Conservation (phyloP, 2,113 vertebrate species). For the Prinia subflava region DNA sequence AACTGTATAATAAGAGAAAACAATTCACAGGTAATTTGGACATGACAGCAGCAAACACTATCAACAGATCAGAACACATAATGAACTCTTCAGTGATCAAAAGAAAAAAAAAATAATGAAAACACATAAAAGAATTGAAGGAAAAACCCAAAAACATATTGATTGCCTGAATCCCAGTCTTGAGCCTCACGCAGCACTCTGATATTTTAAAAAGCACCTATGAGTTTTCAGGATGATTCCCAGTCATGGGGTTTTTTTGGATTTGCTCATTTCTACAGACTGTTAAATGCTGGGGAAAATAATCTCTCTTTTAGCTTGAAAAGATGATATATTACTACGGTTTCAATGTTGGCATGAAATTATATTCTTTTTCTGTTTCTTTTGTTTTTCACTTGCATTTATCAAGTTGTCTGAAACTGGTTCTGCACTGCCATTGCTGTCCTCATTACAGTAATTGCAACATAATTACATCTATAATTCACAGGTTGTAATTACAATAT, state of each 20-base stretch:
- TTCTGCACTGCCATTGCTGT: neutral
- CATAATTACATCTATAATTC: neutral
- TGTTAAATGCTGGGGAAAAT: neutral
- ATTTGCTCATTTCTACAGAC: neutral
- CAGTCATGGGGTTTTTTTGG: neutral
- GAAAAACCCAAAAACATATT: fast-evolving
- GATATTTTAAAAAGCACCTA: neutral
- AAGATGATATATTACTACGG: neutral
- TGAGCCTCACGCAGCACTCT: fast-evolving
- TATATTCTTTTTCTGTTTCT: neutral
- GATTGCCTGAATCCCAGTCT: neutral
- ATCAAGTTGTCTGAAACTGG: neutral
- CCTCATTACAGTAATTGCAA: neutral
- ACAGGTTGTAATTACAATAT: neutral
- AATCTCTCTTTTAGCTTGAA: neutral
- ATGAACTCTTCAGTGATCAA: neutral
- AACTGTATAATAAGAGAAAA: neutral
- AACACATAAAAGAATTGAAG: neutral
- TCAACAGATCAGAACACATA: neutral
- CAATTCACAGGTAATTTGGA: neutral
- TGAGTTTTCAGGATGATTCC: neutral
- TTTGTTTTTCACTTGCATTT: neutral
- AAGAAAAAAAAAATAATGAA: neutral
- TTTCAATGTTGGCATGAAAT: neutral
- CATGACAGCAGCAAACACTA: neutral